Evolutionary conservation across 1,140 invertebrate species (phyloP).

Genomic region (Nautilus pompilius): DNA sequence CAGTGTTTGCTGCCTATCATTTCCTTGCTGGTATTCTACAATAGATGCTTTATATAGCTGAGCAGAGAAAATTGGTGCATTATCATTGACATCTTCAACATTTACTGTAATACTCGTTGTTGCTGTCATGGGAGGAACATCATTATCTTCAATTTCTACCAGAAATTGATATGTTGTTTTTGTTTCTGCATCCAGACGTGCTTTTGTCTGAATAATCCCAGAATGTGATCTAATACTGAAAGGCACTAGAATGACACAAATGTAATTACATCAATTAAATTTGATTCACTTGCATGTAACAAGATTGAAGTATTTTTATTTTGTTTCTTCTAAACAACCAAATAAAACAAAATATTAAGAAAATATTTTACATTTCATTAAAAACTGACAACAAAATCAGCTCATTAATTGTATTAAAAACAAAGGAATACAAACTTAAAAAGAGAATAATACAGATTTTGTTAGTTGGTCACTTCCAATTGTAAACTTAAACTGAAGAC

Average conservation of each 20-base stretch:
- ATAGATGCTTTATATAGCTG: neutral
- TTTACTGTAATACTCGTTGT: neutral
- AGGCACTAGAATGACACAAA: neutral
- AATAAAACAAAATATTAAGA: too few relatives aligned
- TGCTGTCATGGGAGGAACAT: neutral
- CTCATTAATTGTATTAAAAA: too few relatives aligned
- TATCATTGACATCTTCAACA: constrained; percentile 3
- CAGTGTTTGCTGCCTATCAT: neutral
- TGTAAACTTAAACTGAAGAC: too few relatives aligned
- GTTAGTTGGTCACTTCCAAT: too few relatives aligned
- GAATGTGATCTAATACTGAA: neutral
- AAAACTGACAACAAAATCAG: too few relatives aligned
- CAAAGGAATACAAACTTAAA: too few relatives aligned
- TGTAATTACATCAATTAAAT: neutral
- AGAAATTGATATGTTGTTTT: neutral
- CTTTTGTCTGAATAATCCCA: neutral
- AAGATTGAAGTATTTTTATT: too few relatives aligned
- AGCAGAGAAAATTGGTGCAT: neutral
- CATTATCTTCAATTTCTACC: neutral
- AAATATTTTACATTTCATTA: too few relatives aligned
- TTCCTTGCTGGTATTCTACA: neutral
- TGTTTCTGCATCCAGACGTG: neutral
- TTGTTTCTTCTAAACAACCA: too few relatives aligned
- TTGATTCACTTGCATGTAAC: too few relatives aligned
- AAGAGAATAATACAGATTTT: too few relatives aligned